These are phyloP conservation scores for Ophion ventricosus DNA, from an alignment of 2,888 invertebrate genomes.

Conservation along the genomic window DNA sequence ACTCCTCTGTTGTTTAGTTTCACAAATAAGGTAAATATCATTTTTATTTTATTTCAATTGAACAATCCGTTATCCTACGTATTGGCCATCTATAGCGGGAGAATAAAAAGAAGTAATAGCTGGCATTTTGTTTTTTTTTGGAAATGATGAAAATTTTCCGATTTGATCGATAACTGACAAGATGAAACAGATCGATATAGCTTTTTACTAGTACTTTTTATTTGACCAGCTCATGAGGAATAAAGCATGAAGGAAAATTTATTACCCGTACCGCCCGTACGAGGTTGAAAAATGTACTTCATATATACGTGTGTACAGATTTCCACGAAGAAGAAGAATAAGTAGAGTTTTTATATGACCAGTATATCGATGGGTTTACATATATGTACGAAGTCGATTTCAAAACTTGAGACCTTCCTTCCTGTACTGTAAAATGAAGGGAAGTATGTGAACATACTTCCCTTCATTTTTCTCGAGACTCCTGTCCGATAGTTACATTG, in stretches of 20 bases:
- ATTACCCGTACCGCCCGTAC: constrained; percentile 24
- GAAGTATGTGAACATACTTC: no score
- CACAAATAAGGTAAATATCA: neutral
- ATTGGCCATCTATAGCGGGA: neutral
- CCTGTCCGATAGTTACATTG: constrained; percentile 33
- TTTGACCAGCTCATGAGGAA: neutral
- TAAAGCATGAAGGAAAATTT: constrained; percentile 2
- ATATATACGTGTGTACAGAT: constrained; percentile 3
- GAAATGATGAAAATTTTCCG: no score
- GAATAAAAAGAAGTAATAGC: neutral
- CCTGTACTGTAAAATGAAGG: constrained; percentile 29
- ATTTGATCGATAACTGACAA: neutral
- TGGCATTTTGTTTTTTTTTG: no score
- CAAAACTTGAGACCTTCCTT: constrained; percentile 33
- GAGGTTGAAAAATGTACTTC: constrained; percentile 6
- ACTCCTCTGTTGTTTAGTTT: constrained; percentile 13
- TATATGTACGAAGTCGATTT: neutral
- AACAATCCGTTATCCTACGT: neutral
- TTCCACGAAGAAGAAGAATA: constrained; percentile 4
- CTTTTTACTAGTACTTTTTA: constrained; percentile 15
- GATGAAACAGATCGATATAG: neutral
- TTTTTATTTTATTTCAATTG: neutral
- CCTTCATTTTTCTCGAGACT: constrained; percentile 50
- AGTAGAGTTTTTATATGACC: constrained; percentile 32
- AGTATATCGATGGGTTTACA: constrained; percentile 53